Evolutionary conservation across 2,113 vertebrate genomes (phyloP).

Genomic region (Tachysurus vachellii): DNA sequence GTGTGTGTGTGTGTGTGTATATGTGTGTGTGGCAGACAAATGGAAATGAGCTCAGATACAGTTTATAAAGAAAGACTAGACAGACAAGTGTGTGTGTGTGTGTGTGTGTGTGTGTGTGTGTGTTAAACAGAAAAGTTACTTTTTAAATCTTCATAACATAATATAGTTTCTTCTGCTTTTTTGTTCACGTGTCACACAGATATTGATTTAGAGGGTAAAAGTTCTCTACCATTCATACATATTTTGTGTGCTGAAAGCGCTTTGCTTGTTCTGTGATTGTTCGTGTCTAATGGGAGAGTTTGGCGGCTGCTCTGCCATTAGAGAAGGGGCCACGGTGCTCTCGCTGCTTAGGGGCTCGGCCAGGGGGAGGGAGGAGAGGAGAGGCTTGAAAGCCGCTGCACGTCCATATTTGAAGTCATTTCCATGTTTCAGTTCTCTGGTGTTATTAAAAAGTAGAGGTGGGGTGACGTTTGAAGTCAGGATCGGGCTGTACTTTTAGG

Average conservation of each 20-base stretch:
- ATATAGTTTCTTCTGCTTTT: neutral
- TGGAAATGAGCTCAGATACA: slow-evolving; percentile 23
- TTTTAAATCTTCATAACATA: neutral
- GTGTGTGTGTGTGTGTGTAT: slow-evolving; percentile 14
- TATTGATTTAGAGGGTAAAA: neutral
- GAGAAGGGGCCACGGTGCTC: slow-evolving; percentile 24
- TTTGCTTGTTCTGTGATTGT: slow-evolving; percentile 32
- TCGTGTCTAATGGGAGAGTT: slow-evolving; percentile 23
- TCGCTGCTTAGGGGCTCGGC: slow-evolving; percentile 11
- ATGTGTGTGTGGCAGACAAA: slow-evolving; percentile 40
- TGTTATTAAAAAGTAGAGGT: slow-evolving; percentile 60
- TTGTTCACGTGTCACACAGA: neutral
- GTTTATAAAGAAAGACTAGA: neutral
- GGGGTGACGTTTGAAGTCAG: slow-evolving; percentile 30
- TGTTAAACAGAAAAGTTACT: neutral
- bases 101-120: slow-evolving; percentile 21
- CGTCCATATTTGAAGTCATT: slow-evolving; percentile 47
- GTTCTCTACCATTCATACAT: neutral
- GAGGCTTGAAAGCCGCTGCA: slow-evolving; percentile 45
- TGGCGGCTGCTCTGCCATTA: slow-evolving; percentile 17
- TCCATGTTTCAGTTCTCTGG: slow-evolving; percentile 53
- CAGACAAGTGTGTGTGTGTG: slow-evolving; percentile 20
- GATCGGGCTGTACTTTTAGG: slow-evolving; percentile 68
- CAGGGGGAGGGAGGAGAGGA: neutral
- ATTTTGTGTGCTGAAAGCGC: slow-evolving; percentile 33